Percentiles rank a stretch among this genome's conserved stretches.
These are phyloP conservation scores for Cyphomyrus plagiostoma DNA, from an alignment of 2,113 vertebrate genomes.

Conservation along the genomic window DNA sequence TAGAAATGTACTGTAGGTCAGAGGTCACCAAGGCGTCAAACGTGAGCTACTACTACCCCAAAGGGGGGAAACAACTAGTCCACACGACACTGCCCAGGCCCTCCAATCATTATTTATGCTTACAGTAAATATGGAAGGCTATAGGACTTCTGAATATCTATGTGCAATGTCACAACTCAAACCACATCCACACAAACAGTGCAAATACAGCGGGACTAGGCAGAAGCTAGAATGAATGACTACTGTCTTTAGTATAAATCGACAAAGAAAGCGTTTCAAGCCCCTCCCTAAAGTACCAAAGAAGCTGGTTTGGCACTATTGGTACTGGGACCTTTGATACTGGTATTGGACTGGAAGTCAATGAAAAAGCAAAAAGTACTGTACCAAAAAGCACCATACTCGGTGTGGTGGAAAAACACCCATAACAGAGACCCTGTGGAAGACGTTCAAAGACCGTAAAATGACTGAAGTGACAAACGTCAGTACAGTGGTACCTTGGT, in stretches of 20 bases:
- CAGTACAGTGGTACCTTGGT: not conserved
- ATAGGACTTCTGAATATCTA: not conserved
- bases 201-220: not conserved
- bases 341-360: too few species aligned
- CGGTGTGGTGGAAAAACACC: too few species aligned
- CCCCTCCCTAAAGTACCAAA: too few species aligned
- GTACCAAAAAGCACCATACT: too few species aligned
- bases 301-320: too few species aligned
- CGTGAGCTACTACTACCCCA: not conserved
- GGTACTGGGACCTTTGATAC: too few species aligned
- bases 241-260: not conserved
- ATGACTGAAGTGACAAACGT: not conserved
- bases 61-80: not conserved
- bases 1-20: not conserved
- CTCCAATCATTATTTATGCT: not conserved
- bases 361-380: too few species aligned
- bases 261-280: too few species aligned
- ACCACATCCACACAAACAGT: not conserved
- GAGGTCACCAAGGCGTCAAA: not conserved
- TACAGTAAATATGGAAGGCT: not conserved
- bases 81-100: not conserved
- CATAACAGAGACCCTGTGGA: not conserved
- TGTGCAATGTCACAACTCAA: not conserved
- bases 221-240: not conserved
- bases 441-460: not conserved